Evolutionary conservation across 2,797 vertebrate genomes (phyloP).

Genomic region (Helicolenus hilgendorfi): DNA sequence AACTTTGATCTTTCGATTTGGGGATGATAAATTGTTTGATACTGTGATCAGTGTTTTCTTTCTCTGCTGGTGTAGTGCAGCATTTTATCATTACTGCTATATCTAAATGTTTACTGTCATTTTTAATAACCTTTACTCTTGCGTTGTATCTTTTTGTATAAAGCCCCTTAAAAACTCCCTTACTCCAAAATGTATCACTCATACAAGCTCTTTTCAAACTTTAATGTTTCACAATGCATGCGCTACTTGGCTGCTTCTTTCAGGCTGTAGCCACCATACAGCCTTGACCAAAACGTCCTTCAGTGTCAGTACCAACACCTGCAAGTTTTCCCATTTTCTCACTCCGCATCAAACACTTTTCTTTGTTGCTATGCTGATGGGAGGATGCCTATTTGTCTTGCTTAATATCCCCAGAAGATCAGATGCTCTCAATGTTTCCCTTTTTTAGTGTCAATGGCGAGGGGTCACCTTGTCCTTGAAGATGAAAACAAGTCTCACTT

Average conservation of each 20-base stretch:
- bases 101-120: background rate
- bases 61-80: background rate
- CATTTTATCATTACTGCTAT: background rate
- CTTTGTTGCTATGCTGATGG: conserved; percentile 43
- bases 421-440: conserved; percentile 66
- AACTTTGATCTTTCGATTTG: conserved; percentile 43
- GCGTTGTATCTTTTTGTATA: background rate
- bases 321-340: conserved; percentile 20
- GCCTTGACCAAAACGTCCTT: conserved; percentile 36
- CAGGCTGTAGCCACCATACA: background rate
- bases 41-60: conserved; percentile 4
- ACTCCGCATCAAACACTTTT: conserved; percentile 23
- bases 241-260: background rate
- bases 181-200: background rate
- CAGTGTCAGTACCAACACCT: background rate
- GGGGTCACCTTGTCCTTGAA: conserved; percentile 82
- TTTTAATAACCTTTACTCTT: background rate
- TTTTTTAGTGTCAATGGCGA: conserved; percentile 40
- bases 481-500: conserved; percentile 75
- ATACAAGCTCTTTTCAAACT: background rate
- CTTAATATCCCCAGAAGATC: conserved; percentile 74
- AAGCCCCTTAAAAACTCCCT: background rate
- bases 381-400: conserved; percentile 61
- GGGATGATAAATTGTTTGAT: conserved; percentile 42
- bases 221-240: background rate